Evolutionary conservation across 1,140 invertebrate species (phyloP).

Genomic region (Calephelis virginiensis): DNA sequence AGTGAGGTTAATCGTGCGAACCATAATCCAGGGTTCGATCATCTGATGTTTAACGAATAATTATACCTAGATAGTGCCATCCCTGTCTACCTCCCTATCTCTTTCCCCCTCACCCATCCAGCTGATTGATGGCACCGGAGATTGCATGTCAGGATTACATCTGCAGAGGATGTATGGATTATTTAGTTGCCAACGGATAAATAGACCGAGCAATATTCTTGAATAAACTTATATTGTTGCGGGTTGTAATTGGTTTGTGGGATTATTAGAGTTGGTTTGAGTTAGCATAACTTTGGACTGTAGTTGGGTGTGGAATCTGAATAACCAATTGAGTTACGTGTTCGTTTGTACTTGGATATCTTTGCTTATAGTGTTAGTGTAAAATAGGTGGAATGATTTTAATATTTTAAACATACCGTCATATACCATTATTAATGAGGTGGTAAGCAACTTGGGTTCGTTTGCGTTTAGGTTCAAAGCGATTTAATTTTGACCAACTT

Average conservation of each 20-base stretch:
- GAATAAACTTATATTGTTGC: slow-evolving; percentile 33
- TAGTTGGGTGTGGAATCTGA: too few relatives aligned
- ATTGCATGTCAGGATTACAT: slow-evolving; percentile 75
- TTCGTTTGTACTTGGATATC: too few relatives aligned
- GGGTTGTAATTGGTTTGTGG: slow-evolving; percentile 15
- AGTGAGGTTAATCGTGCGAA: slow-evolving; percentile 24
- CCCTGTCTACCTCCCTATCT: slow-evolving; percentile 25
- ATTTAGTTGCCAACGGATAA: slow-evolving; percentile 59
- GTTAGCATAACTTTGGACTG: slow-evolving; percentile 6
- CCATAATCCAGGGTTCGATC: slow-evolving; percentile 28
- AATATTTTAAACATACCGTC: too few relatives aligned
- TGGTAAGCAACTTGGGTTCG: too few relatives aligned
- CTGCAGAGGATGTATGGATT: slow-evolving; percentile 67
- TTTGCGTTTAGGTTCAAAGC: too few relatives aligned
- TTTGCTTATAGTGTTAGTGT: too few relatives aligned
- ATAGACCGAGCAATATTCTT: slow-evolving; percentile 50
- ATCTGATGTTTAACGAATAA: slow-evolving; percentile 31
- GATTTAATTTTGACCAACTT: too few relatives aligned
- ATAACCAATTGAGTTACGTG: too few relatives aligned
- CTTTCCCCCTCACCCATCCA: slow-evolving; percentile 34
- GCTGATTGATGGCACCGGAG: slow-evolving; percentile 70
- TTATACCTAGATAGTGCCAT: slow-evolving; percentile 24
- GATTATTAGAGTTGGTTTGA: slow-evolving; percentile 27
- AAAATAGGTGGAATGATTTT: too few relatives aligned
- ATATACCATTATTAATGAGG: too few relatives aligned